Conservation (phyloP, 2,113 vertebrate species). For the Cinclus cinclus region DNA sequence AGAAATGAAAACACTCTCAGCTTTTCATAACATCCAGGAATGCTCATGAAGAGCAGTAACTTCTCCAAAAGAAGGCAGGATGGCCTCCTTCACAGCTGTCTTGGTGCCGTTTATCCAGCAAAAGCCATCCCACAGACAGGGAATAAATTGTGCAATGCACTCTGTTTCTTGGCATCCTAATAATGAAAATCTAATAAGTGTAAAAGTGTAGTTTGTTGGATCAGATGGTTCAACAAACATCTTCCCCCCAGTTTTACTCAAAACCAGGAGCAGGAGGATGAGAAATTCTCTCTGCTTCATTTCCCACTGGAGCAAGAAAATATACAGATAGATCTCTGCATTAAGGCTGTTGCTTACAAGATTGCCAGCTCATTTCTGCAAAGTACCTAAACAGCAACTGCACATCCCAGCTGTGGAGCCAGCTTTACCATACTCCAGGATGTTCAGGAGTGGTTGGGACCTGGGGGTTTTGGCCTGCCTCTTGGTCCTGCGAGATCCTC, state of each 20-base stretch:
- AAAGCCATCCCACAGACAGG: not conserved
- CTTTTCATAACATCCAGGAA: not conserved
- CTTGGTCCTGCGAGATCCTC: not conserved
- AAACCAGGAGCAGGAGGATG: not conserved
- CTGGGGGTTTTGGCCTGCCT: not conserved
- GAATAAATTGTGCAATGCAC: not conserved
- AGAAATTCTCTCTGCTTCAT: not conserved
- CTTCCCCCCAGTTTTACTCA: not conserved
- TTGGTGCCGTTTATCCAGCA: not conserved
- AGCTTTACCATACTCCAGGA: not conserved
- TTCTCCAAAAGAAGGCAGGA: constrained; percentile 17
- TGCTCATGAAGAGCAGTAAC: constrained; percentile 9
- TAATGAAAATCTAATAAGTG: constrained; percentile 3
- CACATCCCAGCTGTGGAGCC: not conserved
- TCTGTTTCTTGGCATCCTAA: not conserved
- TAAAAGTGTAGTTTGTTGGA: not conserved
- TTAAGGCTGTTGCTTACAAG: not conserved
- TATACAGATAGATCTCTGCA: not conserved
- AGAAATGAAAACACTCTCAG: not conserved
- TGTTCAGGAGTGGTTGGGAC: not conserved
- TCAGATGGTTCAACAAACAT: not conserved
- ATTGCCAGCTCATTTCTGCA: not conserved
- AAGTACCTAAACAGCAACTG: not conserved
- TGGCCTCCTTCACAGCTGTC: constrained; percentile 22
- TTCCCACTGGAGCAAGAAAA: not conserved